These are phyloP conservation scores for Liposcelis brunnea DNA, from an alignment of 2,888 invertebrate genomes.

Conservation along the genomic window DNA sequence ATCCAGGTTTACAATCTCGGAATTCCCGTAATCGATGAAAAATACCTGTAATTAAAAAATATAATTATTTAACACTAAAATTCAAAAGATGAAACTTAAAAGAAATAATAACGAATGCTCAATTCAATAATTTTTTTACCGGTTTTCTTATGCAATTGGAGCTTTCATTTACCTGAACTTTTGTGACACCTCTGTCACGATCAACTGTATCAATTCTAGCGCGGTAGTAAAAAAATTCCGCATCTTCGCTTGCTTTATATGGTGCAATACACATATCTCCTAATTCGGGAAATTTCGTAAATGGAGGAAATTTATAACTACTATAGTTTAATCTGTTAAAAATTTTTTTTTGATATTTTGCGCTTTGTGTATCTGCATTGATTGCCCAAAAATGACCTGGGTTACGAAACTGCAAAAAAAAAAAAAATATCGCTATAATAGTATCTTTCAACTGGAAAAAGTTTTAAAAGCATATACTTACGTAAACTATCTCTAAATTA, in stretches of 20 bases:
- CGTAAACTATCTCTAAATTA: too few species aligned
- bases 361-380: not conserved
- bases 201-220: not conserved
- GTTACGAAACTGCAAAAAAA: conserved; percentile 11
- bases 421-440: not conserved
- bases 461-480: too few species aligned
- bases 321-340: not conserved
- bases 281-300: not conserved
- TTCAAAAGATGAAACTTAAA: too few species aligned
- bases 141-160: too few species aligned
- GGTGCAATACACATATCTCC: conserved; percentile 10
- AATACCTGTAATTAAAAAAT: conserved; percentile 32
- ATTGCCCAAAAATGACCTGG: conserved; percentile 13
- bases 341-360: too few species aligned
- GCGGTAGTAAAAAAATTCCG: not conserved
- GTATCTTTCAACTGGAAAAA: conserved; percentile 2
- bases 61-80: too few species aligned
- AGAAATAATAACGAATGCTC: too few species aligned
- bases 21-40: conserved; percentile 66
- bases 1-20: conserved; percentile 28
- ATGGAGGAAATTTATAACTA: not conserved
- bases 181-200: too few species aligned
- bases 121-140: too few species aligned
- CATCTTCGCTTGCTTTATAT: not conserved
- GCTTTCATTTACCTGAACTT: too few species aligned